Percentiles rank a stretch among this genome's conserved stretches.
Evolutionary conservation across 2,113 vertebrate species (phyloP).

Genomic region (Neopipo cinnamomea): DNA sequence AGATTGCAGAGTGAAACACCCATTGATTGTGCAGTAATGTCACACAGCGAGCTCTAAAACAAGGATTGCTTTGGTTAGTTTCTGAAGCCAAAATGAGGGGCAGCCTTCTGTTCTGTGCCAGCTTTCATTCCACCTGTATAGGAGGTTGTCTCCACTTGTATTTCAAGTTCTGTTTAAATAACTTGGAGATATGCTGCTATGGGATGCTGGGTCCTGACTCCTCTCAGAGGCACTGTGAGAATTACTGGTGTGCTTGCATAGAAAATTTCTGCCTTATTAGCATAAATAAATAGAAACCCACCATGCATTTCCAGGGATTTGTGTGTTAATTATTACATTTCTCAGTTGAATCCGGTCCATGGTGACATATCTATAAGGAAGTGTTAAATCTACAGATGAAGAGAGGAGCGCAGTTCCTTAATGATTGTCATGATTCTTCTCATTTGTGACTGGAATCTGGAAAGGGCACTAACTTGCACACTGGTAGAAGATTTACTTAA

Average conservation of each 20-base stretch:
- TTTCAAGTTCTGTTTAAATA: neutral
- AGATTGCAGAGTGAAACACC: fast-evolving
- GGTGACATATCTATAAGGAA: neutral
- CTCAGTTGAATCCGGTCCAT: neutral
- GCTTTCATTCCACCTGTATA: neutral
- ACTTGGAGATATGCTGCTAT: neutral
- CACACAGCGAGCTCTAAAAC: neutral
- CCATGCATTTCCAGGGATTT: neutral
- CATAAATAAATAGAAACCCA: neutral
- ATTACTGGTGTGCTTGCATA: neutral
- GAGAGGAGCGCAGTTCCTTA: neutral
- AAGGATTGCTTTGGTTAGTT: neutral
- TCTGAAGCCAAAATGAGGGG: neutral
- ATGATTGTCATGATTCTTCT: neutral
- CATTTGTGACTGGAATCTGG: neutral
- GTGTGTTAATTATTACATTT: neutral
- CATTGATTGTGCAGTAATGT: neutral
- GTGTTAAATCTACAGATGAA: neutral
- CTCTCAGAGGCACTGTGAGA: neutral
- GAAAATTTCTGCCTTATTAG: neutral
- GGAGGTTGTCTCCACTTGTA: neutral
- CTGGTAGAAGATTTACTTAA: neutral
- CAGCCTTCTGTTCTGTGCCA: neutral
- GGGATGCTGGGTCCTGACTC: neutral
- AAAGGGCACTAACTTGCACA: neutral